Evolutionary conservation across 1,140 invertebrate species (phyloP).

Genomic region (Drosophila repleta): DNA sequence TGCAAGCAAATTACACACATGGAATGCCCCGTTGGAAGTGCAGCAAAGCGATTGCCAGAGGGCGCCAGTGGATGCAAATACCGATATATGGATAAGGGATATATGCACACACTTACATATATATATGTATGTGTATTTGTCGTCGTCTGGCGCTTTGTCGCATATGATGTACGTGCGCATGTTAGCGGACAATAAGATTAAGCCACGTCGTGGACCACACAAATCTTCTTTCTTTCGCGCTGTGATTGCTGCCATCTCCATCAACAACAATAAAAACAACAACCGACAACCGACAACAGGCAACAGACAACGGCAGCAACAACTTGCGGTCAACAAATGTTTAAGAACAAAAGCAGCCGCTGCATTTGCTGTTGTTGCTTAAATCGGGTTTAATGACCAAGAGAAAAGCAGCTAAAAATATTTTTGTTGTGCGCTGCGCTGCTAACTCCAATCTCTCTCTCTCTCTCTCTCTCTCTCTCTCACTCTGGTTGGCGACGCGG

Average conservation of each 20-base stretch:
- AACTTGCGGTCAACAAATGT: constrained; percentile 71
- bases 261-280: constrained; percentile 26
- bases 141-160: constrained; percentile 48
- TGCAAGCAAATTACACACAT: not conserved
- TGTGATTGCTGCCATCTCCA: constrained; percentile 44
- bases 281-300: too few relatives aligned
- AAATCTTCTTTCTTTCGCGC: constrained; percentile 33
- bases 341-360: constrained; percentile 70
- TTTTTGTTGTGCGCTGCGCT: constrained; percentile 55
- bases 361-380: constrained; percentile 33
- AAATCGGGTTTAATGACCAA: constrained; percentile 74
- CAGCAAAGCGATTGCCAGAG: not conserved
- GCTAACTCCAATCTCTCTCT: constrained; percentile 20
- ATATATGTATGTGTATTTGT: not conserved
- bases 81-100: not conserved
- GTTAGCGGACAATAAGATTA: constrained; percentile 46
- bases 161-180: constrained; percentile 40
- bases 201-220: constrained; percentile 45
- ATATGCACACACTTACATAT: not conserved
- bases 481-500: constrained; percentile 1
- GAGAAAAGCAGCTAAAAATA: constrained; percentile 71
- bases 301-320: constrained; percentile 36
- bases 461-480: too few relatives aligned
- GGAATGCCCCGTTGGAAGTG: constrained; percentile 3
- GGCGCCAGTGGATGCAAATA: not conserved